Percentiles rank a stretch among this genome's conserved stretches.
Conservation (phyloP, 2,113 vertebrate genomes). For the Thalassarche chlororhynchos region DNA sequence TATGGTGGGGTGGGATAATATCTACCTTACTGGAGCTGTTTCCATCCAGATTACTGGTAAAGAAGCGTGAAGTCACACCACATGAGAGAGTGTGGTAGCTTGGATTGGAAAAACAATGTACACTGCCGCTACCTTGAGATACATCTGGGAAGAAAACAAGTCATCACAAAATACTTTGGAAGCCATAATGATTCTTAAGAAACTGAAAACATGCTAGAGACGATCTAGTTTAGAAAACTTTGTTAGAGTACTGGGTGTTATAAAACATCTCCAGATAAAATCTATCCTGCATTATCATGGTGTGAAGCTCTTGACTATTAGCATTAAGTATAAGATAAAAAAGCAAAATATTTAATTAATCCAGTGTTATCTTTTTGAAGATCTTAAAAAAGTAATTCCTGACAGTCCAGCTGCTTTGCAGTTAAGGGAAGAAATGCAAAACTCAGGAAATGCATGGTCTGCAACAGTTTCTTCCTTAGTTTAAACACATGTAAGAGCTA, state of each 20-base stretch:
- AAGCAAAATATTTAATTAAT: not conserved
- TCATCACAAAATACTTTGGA: conserved; percentile 66
- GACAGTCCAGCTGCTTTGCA: not conserved
- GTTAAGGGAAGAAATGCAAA: not conserved
- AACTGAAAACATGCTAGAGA: not conserved
- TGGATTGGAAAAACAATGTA: conserved; percentile 92
- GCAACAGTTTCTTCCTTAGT: not conserved
- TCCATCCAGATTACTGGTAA: conserved; percentile 88
- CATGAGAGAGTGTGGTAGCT: conserved; percentile 93
- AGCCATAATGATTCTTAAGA: not conserved
- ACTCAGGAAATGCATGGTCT: not conserved
- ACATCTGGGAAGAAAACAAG: conserved; percentile 85
- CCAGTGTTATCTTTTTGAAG: not conserved
- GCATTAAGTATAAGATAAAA: not conserved
- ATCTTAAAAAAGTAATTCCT: not conserved
- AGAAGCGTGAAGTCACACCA: conserved; percentile 85
- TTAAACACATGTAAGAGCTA: not conserved
- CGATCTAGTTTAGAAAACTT: not conserved
- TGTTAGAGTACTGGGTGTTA: not conserved
- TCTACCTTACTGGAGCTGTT: conserved; percentile 90
- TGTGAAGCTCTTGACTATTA: not conserved
- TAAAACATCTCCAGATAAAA: not conserved
- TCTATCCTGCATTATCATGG: not conserved
- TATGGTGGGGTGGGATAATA: conserved; percentile 10
- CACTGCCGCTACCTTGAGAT: conserved; percentile 82